A percentile compares a stretch with the other conserved stretches of the same genome.
These are phyloP conservation scores for Pollenia amentaria DNA, from an alignment of 2,888 invertebrate species.

Conservation along the genomic window DNA sequence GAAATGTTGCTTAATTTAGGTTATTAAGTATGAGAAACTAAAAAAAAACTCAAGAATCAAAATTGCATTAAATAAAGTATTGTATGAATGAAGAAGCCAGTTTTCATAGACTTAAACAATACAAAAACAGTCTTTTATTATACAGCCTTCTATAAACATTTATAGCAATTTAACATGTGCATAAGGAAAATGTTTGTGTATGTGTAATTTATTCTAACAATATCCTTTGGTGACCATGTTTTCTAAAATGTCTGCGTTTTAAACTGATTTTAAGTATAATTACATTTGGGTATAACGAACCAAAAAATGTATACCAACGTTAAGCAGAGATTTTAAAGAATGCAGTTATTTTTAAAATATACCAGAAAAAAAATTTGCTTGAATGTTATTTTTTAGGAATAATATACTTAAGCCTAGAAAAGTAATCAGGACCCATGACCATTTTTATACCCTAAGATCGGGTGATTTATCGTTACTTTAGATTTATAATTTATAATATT, in stretches of 20 bases:
- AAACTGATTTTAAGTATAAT: conserved; percentile 73
- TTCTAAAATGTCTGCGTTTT: conserved; percentile 73
- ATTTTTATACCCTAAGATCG: too few species aligned
- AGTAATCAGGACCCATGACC: too few species aligned
- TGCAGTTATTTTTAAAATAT: conserved; percentile 1
- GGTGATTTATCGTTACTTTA: too few species aligned
- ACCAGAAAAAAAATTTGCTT: background rate
- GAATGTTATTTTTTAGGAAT: too few species aligned
- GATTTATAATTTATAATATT: too few species aligned
- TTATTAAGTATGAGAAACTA: conserved; percentile 50
- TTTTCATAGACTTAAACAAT: conserved; percentile 40
- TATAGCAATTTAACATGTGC: background rate
- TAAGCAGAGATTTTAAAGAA: conserved; percentile 26
- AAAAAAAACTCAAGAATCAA: background rate
- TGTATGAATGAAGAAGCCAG: conserved; percentile 3
- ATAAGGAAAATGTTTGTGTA: background rate
- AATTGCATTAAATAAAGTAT: background rate
- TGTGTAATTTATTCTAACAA: conserved; percentile 46
- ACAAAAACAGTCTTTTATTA: conserved; percentile 46
- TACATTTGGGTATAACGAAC: conserved; percentile 52
- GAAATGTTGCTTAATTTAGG: conserved; percentile 76
- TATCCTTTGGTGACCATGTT: conserved; percentile 73
- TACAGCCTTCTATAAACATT: conserved; percentile 5
- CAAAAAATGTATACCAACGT: conserved; percentile 23
- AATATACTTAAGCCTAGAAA: too few species aligned